These are phyloP conservation scores for Antennarius maculatus DNA, from an alignment of 2,797 vertebrate genomes.

Conservation along the genomic window DNA sequence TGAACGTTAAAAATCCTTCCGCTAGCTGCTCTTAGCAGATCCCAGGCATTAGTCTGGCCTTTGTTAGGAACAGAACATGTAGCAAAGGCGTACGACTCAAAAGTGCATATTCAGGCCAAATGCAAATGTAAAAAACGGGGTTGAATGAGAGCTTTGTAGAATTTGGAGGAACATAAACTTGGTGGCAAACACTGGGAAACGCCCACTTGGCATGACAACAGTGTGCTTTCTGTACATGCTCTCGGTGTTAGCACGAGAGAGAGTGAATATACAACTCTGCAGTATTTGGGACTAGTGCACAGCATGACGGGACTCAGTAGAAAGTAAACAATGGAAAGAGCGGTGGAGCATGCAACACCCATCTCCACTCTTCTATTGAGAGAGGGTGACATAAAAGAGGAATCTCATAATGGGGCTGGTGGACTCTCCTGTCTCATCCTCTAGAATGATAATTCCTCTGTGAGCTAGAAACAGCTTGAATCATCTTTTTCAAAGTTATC, in stretches of 20 bases:
- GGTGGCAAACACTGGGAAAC: conserved; percentile 47
- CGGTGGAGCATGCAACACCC: conserved; percentile 52
- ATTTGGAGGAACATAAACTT: conserved; percentile 64
- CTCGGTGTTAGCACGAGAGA: conserved; percentile 47
- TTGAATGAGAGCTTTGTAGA: conserved; percentile 73
- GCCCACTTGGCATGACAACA: conserved; percentile 75
- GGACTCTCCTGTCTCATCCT: conserved; percentile 39
- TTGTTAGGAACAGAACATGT: conserved; percentile 1
- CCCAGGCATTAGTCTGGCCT: conserved; percentile 1
- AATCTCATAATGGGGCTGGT: conserved; percentile 58
- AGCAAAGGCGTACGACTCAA: conserved; percentile 13
- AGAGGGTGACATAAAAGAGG: conserved; percentile 51
- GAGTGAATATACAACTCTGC: conserved; percentile 55
- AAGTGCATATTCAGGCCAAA: conserved; percentile 47
- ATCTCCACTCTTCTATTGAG: conserved; percentile 51
- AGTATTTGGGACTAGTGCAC: conserved; percentile 42
- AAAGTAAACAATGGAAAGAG: conserved; percentile 59
- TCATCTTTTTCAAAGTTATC: not conserved
- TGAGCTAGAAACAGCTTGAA: conserved; percentile 1
- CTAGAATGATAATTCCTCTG: conserved; percentile 3
- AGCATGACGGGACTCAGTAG: conserved; percentile 30
- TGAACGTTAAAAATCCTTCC: conserved; percentile 12
- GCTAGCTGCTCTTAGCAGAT: not conserved
- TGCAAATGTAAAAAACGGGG: conserved; percentile 51
- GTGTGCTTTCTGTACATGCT: conserved; percentile 65